phyloP scores from a whole-genome alignment of 2,113 vertebrate genomes.

The Gobius niger region DNA sequence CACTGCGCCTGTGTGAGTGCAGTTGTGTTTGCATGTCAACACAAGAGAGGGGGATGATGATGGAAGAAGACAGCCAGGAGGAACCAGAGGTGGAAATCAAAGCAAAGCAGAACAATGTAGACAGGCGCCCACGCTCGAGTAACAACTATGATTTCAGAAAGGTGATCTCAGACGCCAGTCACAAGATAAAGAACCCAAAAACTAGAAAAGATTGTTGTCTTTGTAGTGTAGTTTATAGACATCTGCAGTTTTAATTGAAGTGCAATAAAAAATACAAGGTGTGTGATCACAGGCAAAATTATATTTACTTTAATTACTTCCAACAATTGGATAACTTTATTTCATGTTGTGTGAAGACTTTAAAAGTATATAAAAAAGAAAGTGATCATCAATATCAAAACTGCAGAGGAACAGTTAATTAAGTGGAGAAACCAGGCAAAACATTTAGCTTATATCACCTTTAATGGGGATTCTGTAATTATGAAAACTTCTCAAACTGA shows the following conservation, averaged over 20 bases:
- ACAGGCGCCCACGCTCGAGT: constrained; percentile 47
- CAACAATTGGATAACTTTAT: background rate
- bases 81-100: constrained; percentile 37
- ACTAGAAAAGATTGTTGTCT: constrained; percentile 21
- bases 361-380: background rate
- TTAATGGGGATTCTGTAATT: too few relatives aligned
- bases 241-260: constrained; percentile 33
- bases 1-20: constrained; percentile 22
- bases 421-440: background rate
- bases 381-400: background rate
- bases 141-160: constrained; percentile 60
- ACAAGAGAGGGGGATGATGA: constrained; percentile 11
- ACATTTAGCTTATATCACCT: too few relatives aligned
- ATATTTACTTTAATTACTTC: constrained; percentile 1
- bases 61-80: constrained; percentile 18
- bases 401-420: background rate
- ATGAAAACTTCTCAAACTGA: too few relatives aligned
- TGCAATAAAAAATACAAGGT: background rate
- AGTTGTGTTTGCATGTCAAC: constrained; percentile 10
- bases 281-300: constrained; percentile 1
- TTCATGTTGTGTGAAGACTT: background rate
- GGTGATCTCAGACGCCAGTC: constrained; percentile 56
- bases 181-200: constrained; percentile 32
- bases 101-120: constrained; percentile 27
- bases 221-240: constrained; percentile 11